Conservation (phyloP, 2,888 invertebrate genomes). For the Nemotelus pantherinus region DNA sequence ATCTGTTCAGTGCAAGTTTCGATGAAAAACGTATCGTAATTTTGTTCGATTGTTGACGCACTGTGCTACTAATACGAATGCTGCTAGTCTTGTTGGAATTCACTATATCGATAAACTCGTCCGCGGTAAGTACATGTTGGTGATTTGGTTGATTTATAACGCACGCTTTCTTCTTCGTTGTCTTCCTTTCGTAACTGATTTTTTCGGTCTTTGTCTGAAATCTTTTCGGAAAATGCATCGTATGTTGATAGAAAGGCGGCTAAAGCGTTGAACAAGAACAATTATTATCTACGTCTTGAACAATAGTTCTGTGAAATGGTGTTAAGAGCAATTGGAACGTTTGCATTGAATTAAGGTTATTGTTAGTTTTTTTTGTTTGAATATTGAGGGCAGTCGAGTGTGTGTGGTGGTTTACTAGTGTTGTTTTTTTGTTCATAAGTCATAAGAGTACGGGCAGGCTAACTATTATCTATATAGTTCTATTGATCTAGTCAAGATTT, state of each 20-base stretch:
- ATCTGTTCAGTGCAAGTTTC: too few species aligned
- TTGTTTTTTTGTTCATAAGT: not conserved
- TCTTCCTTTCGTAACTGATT: not conserved
- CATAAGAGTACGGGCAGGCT: too few species aligned
- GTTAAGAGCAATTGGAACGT: not conserved
- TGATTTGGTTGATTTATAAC: not conserved
- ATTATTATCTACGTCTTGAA: not conserved
- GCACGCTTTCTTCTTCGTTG: not conserved
- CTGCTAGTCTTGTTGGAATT: too few species aligned
- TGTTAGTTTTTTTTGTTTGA: not conserved
- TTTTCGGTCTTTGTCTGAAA: not conserved
- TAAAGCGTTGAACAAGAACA: not conserved
- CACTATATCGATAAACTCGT: too few species aligned
- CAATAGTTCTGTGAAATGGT: slow-evolving; percentile 5
- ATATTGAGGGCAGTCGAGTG: slow-evolving; percentile 14
- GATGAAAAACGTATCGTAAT: too few species aligned
- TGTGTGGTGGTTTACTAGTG: not conserved
- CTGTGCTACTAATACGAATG: too few species aligned
- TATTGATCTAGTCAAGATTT: too few species aligned
- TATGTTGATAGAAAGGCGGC: not conserved
- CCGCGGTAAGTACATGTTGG: too few species aligned
- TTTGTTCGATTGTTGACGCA: too few species aligned
- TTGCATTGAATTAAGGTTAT: slow-evolving; percentile 1
- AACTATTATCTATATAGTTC: too few species aligned
- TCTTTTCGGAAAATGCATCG: not conserved